These are phyloP conservation scores for Phrynosoma blainvillii DNA, from an alignment of 2,113 vertebrate genomes.

Conservation along the genomic window DNA sequence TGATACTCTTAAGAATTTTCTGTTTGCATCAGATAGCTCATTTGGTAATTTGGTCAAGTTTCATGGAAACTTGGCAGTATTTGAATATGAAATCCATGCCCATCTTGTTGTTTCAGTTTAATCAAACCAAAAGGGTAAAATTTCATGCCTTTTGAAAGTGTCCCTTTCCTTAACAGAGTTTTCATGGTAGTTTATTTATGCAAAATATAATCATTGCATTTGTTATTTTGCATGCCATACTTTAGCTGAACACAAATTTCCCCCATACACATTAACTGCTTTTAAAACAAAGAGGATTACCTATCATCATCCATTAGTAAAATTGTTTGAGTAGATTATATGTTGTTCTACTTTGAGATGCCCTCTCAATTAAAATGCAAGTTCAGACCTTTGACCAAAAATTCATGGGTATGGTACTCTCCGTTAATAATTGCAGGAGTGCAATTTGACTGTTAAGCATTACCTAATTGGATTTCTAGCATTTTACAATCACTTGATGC, in stretches of 20 bases:
- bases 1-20: neutral
- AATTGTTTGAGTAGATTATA: constrained; percentile 61
- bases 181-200: neutral
- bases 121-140: constrained; percentile 26
- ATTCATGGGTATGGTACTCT: constrained; percentile 33
- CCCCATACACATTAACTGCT: constrained; percentile 30
- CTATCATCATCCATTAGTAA: constrained; percentile 53
- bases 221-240: constrained; percentile 48
- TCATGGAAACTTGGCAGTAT: neutral
- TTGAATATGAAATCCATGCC: neutral
- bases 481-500: constrained; percentile 46
- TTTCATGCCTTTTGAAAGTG: constrained; percentile 8
- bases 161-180: neutral
- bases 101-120: constrained; percentile 5
- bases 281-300: constrained; percentile 62
- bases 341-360: constrained; percentile 46
- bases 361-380: constrained; percentile 45
- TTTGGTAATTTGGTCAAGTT: neutral
- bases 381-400: constrained; percentile 42
- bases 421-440: constrained; percentile 35
- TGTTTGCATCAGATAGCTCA: neutral
- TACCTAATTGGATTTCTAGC: constrained; percentile 14
- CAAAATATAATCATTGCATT: constrained; percentile 14
- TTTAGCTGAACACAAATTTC: constrained; percentile 35
- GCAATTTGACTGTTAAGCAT: constrained; percentile 38